phyloP scores from a whole-genome alignment of 2,888 invertebrate genomes.

The Drosophila pseudotakahashii region DNA sequence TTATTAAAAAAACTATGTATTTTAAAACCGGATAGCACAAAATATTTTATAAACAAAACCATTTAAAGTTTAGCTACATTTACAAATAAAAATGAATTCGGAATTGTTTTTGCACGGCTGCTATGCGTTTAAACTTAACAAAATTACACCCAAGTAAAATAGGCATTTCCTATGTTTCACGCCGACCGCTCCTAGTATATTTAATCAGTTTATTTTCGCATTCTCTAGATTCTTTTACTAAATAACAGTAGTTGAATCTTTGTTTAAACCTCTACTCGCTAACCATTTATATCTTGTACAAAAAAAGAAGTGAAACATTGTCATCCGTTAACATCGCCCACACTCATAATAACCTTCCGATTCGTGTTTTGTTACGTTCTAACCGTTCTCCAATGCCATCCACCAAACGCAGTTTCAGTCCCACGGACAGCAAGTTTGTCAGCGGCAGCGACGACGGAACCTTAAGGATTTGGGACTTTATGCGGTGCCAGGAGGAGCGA shows the following conservation, averaged over 20 bases:
- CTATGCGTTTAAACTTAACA: neutral
- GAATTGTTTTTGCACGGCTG: neutral
- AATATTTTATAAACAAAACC: no score
- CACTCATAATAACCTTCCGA: constrained; percentile 17
- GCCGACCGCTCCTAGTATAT: neutral
- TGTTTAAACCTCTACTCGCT: neutral
- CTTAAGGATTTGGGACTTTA: constrained; percentile 99
- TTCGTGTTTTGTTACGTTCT: constrained; percentile 55
- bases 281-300: no score
- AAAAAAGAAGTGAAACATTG: neutral
- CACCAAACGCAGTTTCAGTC: constrained; percentile 93
- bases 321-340: constrained; percentile 5
- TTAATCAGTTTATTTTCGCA: neutral
- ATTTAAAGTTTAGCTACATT: no score
- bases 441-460: constrained; percentile 99
- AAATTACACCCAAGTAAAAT: neutral
- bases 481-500: constrained; percentile 97
- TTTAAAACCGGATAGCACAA: neutral
- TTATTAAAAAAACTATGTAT: neutral
- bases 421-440: constrained; percentile 98
- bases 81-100: no score
- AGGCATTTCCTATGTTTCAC: no score
- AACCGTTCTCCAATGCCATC: constrained; percentile 67
- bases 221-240: neutral
- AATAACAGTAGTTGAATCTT: neutral